phyloP scores from a whole-genome alignment of 2,888 invertebrate genomes.

The Netelia inedita region DNA sequence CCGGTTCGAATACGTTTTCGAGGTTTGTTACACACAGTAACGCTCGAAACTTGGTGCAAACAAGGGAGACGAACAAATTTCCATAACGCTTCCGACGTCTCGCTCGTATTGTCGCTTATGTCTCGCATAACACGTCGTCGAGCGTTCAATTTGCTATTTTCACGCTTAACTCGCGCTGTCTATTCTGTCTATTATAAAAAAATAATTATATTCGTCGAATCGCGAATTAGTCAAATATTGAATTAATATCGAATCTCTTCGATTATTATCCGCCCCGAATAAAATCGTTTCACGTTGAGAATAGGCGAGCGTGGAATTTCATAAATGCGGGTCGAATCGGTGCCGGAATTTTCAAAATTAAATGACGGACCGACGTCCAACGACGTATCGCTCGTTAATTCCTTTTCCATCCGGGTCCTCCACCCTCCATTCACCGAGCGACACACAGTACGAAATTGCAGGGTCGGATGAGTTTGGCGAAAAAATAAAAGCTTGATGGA shows the following conservation, averaged over 20 bases:
- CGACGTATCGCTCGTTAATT: too few species aligned
- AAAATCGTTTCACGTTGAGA: too few species aligned
- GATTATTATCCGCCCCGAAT: too few species aligned
- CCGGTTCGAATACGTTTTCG: conserved; percentile 47
- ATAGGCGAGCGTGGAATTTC: neutral
- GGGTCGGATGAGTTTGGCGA: neutral
- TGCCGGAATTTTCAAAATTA: neutral
- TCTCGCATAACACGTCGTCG: neutral
- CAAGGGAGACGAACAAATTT: conserved; percentile 11
- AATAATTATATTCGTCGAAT: neutral
- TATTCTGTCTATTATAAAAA: too few species aligned
- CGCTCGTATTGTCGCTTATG: neutral
- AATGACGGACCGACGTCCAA: neutral
- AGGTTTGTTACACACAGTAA: conserved; percentile 48
- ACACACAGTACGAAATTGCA: neutral
- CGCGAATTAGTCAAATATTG: neutral
- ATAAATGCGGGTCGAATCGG: neutral
- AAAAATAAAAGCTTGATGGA: neutral
- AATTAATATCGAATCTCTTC: neutral
- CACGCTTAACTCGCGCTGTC: too few species aligned
- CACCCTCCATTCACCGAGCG: too few species aligned
- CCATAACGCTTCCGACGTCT: neutral
- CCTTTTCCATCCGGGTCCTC: too few species aligned
- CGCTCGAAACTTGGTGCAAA: conserved; percentile 25
- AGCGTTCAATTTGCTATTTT: too few species aligned